These are phyloP conservation scores for Argynnis bischoffii DNA, from an alignment of 2,888 invertebrate species.

Conservation along the genomic window DNA sequence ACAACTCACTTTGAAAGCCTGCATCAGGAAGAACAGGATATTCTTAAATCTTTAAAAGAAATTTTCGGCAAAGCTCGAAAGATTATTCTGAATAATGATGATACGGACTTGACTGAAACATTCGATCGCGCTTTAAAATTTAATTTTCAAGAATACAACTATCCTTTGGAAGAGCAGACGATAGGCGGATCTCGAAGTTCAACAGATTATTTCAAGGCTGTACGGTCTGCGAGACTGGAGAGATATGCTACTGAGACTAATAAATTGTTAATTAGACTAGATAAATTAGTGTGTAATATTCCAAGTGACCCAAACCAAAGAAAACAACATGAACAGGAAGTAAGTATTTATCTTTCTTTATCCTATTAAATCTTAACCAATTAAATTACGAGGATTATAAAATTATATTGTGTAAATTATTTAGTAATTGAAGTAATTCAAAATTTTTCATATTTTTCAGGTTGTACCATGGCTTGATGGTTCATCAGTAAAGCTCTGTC, in stretches of 20 bases:
- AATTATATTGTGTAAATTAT: too few species aligned
- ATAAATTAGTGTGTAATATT: conserved; percentile 92
- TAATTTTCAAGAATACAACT: conserved; percentile 63
- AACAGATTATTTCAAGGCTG: conserved; percentile 88
- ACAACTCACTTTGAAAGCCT: conserved; percentile 94
- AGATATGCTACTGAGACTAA: conserved; percentile 97
- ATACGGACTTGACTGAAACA: conserved; percentile 82
- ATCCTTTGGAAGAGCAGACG: conserved; percentile 78
- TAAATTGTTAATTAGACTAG: conserved; percentile 95
- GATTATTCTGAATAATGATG: conserved; percentile 90
- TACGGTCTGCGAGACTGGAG: conserved; percentile 86
- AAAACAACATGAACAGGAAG: conserved; percentile 87
- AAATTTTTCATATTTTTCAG: conserved; percentile 51
- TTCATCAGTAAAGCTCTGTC: conserved; percentile 93
- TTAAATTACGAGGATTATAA: neutral
- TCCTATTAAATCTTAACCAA: neutral
- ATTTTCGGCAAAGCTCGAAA: conserved; percentile 95
- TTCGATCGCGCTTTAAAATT: conserved; percentile 80
- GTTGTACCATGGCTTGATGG: conserved; percentile 97
- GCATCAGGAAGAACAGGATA: conserved; percentile 94
- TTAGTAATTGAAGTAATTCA: too few species aligned
- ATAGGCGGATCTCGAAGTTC: conserved; percentile 85
- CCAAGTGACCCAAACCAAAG: conserved; percentile 87
- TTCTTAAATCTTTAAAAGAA: conserved; percentile 90
- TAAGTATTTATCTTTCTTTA: conserved; percentile 54